Evolutionary conservation across 53 echinoderm and acorn worm species (phyloP).

Genomic region (Holothuria leucospilota): DNA sequence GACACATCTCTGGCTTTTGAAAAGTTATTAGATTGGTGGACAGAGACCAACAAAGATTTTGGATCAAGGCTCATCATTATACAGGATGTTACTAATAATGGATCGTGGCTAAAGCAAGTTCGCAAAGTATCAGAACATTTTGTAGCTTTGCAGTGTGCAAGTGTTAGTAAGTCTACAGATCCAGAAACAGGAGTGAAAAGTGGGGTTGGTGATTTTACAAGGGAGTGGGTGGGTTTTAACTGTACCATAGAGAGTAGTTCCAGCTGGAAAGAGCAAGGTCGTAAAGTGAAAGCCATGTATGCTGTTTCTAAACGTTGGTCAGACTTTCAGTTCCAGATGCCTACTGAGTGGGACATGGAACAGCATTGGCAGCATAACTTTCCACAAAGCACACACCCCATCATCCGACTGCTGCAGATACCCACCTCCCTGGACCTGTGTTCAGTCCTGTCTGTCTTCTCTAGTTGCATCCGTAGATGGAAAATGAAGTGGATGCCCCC

Average conservation of each 20-base stretch:
- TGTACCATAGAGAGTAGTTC: slow-evolving; percentile 71
- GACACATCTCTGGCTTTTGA: slow-evolving; percentile 75
- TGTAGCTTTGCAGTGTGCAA: slow-evolving; percentile 84
- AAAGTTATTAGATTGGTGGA: slow-evolving; percentile 83
- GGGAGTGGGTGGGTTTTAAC: slow-evolving; percentile 94
- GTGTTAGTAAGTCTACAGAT: slow-evolving; percentile 79
- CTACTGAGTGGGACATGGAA: slow-evolving; percentile 91
- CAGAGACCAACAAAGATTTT: slow-evolving; percentile 67
- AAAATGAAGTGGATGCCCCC: slow-evolving; percentile 98
- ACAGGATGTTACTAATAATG: slow-evolving; percentile 63
- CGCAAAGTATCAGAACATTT: slow-evolving; percentile 61
- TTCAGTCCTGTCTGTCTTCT: slow-evolving; percentile 65
- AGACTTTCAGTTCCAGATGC: slow-evolving; percentile 90
- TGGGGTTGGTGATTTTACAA: slow-evolving; percentile 90
- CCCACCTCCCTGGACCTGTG: slow-evolving; percentile 73
- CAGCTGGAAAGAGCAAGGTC: slow-evolving; percentile 82
- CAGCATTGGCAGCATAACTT: slow-evolving; percentile 94
- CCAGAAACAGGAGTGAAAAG: slow-evolving; percentile 75
- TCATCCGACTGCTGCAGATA: slow-evolving; percentile 80
- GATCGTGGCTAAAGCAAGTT: slow-evolving; percentile 80
- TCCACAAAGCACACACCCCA: slow-evolving; percentile 77
- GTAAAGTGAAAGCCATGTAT: slow-evolving; percentile 80
- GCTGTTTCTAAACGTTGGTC: slow-evolving; percentile 80
- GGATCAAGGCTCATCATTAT: slow-evolving; percentile 83
- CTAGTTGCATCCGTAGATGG: slow-evolving; percentile 79